Conservation (phyloP, 2,888 invertebrate genomes). For the Chrysolina americana region DNA sequence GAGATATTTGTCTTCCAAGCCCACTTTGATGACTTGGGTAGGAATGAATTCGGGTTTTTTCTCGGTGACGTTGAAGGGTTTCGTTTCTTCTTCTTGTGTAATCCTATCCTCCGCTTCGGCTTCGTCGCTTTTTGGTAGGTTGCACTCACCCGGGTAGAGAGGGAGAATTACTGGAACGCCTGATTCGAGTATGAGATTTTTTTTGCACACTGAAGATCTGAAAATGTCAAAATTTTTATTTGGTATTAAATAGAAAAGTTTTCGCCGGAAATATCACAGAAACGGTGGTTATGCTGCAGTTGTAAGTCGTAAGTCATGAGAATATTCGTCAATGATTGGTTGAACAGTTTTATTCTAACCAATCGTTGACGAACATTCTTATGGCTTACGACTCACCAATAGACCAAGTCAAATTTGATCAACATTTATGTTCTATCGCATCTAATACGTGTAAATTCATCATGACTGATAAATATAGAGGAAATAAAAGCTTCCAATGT, state of each 20-base stretch:
- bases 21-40: constrained; percentile 67
- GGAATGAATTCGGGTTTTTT: constrained; percentile 62
- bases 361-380: too few relatives aligned
- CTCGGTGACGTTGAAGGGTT: constrained; percentile 32
- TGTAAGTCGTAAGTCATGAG: too few relatives aligned
- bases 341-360: too few relatives aligned
- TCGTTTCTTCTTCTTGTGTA: constrained; percentile 44
- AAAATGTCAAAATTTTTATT: constrained; percentile 42
- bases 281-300: too few relatives aligned
- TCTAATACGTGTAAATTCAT: too few relatives aligned
- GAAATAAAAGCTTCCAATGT: too few relatives aligned
- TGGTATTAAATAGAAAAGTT: background rate
- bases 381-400: too few relatives aligned
- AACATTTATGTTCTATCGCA: too few relatives aligned
- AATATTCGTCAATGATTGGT: too few relatives aligned
- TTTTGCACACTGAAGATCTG: constrained; percentile 86
- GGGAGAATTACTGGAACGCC: constrained; percentile 82
- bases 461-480: too few relatives aligned
- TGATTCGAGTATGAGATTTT: constrained; percentile 81
- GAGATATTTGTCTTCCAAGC: constrained; percentile 60
- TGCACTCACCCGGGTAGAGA: constrained; percentile 85
- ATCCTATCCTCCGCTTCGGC: constrained; percentile 52
- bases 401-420: too few relatives aligned
- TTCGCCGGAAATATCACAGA: background rate
- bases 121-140: constrained; percentile 72